Evolutionary conservation across 2,888 invertebrate species (phyloP).

Genomic region (Orthosia gothica): DNA sequence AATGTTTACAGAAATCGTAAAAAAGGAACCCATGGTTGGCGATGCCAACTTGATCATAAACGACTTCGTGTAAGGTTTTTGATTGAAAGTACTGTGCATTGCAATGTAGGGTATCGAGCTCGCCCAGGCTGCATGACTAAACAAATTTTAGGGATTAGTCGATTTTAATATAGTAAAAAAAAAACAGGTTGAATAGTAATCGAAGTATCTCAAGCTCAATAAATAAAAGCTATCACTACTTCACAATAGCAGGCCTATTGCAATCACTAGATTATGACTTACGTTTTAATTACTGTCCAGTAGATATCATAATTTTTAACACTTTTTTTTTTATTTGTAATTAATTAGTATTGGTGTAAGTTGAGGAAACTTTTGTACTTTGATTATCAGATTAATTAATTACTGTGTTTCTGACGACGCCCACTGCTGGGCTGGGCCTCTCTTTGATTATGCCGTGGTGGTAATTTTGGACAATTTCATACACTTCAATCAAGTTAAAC

Average conservation of each 20-base stretch:
- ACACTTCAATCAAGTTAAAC: neutral
- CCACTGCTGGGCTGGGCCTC: too few species aligned
- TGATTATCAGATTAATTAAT: constrained; percentile 5
- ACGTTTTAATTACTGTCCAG: constrained; percentile 27
- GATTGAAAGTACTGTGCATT: neutral
- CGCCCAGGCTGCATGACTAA: too few species aligned
- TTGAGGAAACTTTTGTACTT: constrained; percentile 35
- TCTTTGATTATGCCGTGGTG: too few species aligned
- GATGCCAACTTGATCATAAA: too few species aligned
- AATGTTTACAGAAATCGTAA: neutral
- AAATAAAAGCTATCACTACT: constrained; percentile 33
- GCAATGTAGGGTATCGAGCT: neutral
- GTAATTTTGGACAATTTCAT: neutral
- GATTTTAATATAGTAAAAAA: too few species aligned
- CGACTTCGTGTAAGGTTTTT: too few species aligned
- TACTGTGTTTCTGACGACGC: too few species aligned
- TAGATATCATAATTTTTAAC: constrained; percentile 31
- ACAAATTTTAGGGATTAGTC: too few species aligned
- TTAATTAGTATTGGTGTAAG: constrained; percentile 38
- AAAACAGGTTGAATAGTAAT: too few species aligned
- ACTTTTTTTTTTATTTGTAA: constrained; percentile 13
- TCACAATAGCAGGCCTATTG: constrained; percentile 54
- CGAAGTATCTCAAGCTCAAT: constrained; percentile 21
- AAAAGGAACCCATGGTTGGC: too few species aligned
- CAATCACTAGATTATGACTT: constrained; percentile 16